Conservation (phyloP, 2,888 invertebrate species). For the Polydrusus cervinus region DNA sequence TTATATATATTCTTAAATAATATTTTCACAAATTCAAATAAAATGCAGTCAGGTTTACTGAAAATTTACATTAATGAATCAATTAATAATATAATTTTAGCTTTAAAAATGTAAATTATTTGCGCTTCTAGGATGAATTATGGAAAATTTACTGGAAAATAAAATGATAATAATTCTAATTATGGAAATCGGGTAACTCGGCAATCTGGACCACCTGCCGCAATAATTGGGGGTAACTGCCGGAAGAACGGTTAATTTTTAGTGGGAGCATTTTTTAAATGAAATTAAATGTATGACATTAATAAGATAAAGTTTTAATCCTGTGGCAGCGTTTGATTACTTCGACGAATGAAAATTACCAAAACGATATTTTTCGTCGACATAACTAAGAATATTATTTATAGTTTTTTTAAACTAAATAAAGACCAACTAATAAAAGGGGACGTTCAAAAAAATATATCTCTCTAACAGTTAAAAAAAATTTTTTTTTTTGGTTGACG, state of each 20-base stretch:
- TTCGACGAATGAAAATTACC: not conserved
- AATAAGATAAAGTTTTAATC: not conserved
- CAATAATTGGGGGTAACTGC: slow-evolving; percentile 7
- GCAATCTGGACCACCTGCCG: slow-evolving; percentile 7
- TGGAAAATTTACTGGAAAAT: not conserved
- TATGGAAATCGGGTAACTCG: slow-evolving; percentile 2
- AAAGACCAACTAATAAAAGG: no score
- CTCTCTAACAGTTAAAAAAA: no score
- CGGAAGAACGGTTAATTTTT: slow-evolving; percentile 1
- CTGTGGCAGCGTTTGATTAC: not conserved
- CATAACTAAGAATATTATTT: no score
- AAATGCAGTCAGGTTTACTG: not conserved
- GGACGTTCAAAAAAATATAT: no score
- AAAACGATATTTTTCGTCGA: no score
- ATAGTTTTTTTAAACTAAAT: not conserved
- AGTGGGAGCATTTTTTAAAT: not conserved
- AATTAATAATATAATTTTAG: slow-evolving; percentile 5
- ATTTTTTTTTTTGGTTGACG: no score
- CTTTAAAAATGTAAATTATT: slow-evolving; percentile 7
- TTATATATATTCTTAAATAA: no score
- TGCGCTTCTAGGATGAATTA: not conserved
- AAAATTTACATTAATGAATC: not conserved
- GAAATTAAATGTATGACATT: not conserved
- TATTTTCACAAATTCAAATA: no score
- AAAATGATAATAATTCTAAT: slow-evolving; percentile 14